Conservation (phyloP, 2,888 invertebrate species). For the Stenotaenia linearis region DNA sequence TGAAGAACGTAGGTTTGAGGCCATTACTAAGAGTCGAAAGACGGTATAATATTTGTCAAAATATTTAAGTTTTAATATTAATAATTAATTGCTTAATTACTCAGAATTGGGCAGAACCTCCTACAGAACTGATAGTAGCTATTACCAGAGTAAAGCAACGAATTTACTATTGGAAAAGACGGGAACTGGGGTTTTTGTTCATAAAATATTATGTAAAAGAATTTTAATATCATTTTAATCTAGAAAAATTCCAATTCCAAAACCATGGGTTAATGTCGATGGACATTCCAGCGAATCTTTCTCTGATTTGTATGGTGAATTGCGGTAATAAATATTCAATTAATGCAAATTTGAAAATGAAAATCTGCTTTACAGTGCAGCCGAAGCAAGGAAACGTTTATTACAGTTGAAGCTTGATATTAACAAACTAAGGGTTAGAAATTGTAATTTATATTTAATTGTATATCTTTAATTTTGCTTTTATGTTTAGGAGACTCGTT, state of each 20-base stretch:
- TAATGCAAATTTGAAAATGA: background rate
- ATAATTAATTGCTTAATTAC: background rate
- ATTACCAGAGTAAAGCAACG: background rate
- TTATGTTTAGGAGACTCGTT: background rate
- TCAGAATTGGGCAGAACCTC: background rate
- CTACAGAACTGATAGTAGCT: background rate
- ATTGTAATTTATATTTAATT: background rate
- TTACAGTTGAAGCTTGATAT: background rate
- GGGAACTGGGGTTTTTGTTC: background rate
- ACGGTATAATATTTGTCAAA: background rate
- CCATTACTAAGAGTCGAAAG: background rate
- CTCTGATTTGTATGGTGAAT: background rate
- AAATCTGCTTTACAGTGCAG: background rate
- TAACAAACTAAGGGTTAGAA: background rate
- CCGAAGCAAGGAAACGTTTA: constrained; percentile 14
- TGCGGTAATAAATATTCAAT: background rate
- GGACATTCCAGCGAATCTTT: background rate
- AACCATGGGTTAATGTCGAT: background rate
- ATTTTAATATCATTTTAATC: background rate
- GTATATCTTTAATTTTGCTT: background rate
- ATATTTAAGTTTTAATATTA: background rate
- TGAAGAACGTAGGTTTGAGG: background rate
- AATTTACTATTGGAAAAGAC: background rate
- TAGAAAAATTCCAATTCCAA: background rate
- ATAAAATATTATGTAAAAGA: background rate